Evolutionary conservation across 2,888 invertebrate species (phyloP).

Genomic region (Aspidapion aeneum): DNA sequence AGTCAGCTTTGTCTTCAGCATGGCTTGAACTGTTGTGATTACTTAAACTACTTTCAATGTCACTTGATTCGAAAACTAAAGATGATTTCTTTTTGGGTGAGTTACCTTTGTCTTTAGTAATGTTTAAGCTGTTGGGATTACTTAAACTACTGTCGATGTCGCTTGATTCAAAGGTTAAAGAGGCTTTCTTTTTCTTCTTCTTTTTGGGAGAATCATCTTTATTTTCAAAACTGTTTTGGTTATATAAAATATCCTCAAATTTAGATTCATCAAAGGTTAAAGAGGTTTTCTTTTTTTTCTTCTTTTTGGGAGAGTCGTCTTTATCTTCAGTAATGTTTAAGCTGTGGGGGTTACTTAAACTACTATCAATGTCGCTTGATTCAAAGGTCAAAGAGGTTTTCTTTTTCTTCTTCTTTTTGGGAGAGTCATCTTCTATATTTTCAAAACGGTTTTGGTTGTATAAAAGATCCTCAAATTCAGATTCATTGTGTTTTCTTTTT

Average conservation of each 20-base stretch:
- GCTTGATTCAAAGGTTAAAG: background rate
- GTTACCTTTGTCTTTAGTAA: background rate
- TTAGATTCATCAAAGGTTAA: background rate
- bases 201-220: background rate
- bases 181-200: background rate
- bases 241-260: background rate
- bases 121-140: background rate
- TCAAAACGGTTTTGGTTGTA: background rate
- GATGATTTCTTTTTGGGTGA: background rate
- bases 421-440: background rate
- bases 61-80: too few species aligned
- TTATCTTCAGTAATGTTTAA: background rate
- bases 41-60: too few species aligned
- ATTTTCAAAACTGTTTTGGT: too few species aligned
- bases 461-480: too few species aligned
- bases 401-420: background rate
- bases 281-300: background rate
- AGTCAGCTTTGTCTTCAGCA: background rate
- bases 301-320: background rate
- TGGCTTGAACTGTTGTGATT: too few species aligned
- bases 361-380: background rate
- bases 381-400: background rate
- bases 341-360: too few species aligned
- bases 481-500: too few species aligned
- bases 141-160: background rate